Conservation (phyloP, 1,140 invertebrate genomes). For the Cotesia vestalis region DNA sequence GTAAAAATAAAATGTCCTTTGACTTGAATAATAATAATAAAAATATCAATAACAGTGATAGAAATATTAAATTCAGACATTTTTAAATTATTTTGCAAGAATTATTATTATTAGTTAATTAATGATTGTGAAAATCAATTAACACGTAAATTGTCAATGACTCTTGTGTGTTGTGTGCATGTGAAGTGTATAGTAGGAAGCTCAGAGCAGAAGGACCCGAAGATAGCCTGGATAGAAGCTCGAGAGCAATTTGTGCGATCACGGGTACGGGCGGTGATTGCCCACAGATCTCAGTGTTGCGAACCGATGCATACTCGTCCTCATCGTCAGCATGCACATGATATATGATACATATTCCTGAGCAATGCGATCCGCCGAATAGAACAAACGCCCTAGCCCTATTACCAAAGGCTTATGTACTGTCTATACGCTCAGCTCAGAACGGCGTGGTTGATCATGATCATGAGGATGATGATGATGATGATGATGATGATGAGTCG, state of each 20-base stretch:
- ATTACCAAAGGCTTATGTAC: neutral
- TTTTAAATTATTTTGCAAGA: too few species aligned
- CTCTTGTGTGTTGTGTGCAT: too few species aligned
- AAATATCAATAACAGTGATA: too few species aligned
- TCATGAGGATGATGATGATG: neutral
- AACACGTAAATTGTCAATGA: too few species aligned
- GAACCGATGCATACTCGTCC: constrained; percentile 13
- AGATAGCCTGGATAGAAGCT: neutral
- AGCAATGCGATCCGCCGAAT: neutral
- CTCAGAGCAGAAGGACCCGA: neutral
- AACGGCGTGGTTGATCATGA: neutral
- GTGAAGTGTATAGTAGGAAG: too few species aligned
- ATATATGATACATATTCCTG: constrained; percentile 1
- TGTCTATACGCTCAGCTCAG: neutral
- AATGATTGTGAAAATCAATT: too few species aligned
- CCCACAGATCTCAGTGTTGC: neutral
- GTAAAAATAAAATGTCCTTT: too few species aligned
- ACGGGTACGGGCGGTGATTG: constrained; percentile 12
- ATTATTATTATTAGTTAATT: too few species aligned
- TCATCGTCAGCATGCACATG: too few species aligned
- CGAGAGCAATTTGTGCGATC: constrained; percentile 27
- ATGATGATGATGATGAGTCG: too few species aligned
- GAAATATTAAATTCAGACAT: too few species aligned
- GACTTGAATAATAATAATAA: too few species aligned
- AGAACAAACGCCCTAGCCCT: neutral